A percentile compares a stretch with the other conserved stretches of the same genome.
These are phyloP conservation scores for Chelon labrosus DNA, from an alignment of 2,797 vertebrate genomes.

Conservation along the genomic window DNA sequence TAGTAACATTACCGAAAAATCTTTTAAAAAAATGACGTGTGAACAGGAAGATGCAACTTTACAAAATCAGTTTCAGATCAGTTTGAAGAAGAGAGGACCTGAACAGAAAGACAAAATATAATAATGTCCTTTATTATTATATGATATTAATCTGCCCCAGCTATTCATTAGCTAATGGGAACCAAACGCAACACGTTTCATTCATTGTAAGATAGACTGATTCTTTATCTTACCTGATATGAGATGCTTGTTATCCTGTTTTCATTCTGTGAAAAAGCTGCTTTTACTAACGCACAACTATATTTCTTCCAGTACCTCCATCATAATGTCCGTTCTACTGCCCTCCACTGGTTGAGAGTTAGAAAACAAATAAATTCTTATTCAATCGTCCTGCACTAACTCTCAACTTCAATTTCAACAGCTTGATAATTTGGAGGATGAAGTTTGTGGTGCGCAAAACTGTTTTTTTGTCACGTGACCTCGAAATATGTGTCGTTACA, in stretches of 20 bases:
- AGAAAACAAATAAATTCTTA: background rate
- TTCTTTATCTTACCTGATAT: background rate
- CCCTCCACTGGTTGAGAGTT: conserved; percentile 60
- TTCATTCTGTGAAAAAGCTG: conserved; percentile 1
- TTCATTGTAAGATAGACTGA: background rate
- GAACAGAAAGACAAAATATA: conserved; percentile 8
- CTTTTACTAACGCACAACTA: background rate
- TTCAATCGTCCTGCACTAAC: no score
- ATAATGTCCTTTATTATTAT: background rate
- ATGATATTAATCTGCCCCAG: conserved; percentile 13
- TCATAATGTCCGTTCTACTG: conserved; percentile 48
- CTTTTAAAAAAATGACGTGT: background rate
- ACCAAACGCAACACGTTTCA: background rate
- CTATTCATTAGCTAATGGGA: background rate
- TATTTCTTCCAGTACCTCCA: background rate
- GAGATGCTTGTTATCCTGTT: background rate
- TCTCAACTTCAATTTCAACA: no score
- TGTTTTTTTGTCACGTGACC: no score
- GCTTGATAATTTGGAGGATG: no score
- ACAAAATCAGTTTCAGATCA: background rate
- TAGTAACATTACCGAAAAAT: conserved; percentile 1
- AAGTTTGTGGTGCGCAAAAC: no score
- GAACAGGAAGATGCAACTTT: no score
- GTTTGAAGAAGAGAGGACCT: background rate
- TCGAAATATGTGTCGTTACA: no score